Evolutionary conservation across 2,797 vertebrate species (phyloP), one percentile per base, ranked within the genome.

Genomic region (Champsocephalus esox): DNA sequence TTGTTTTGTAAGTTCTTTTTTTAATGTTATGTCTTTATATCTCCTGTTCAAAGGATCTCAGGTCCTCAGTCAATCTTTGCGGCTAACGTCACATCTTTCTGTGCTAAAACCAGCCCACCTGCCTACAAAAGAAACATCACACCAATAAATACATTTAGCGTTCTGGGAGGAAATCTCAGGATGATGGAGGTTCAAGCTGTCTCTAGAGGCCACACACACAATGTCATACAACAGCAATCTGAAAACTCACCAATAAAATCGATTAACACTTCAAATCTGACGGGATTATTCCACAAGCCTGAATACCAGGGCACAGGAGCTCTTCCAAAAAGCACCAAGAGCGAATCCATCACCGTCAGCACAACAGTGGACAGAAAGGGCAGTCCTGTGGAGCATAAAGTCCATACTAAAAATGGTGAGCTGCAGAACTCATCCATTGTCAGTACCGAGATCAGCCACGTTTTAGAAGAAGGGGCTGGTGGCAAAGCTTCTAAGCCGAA

Each of bases 21-120:
- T 38, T 38, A 6, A 38, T 43, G 2, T 16, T 63, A 59, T 50
- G 12, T 44, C 44, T 44, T 49, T 52, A 12, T 17, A 9, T 24
- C 3, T 44, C 1, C 9, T 70, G 16, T 64, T 64, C 34, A 67
- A 62, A 88, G 87, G 62, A 21, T 73, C 19, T 68, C 66, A 65
- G 21, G 65, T 68, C 54, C 60, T 50, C 0, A 24, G 34, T 7
- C 34, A 38, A 38, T 7, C 17, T 54, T 38, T 4, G 21, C 11
- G 0, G 38, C 28, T 10, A 46, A 57, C 5, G 4, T 51, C 24
- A 41, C 3, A 34, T 41, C 62, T 24, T 21, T 17, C 34, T 45
- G 12, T 28, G 13, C 9, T 48, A 3, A 43, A 46, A 24, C 61
- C 21, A 58, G 48, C 12, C 49, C 46, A 9, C 16, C 43, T 6